Conservation (phyloP, 2,888 invertebrate genomes). For the Imbricaverruca yamaguchii region DNA sequence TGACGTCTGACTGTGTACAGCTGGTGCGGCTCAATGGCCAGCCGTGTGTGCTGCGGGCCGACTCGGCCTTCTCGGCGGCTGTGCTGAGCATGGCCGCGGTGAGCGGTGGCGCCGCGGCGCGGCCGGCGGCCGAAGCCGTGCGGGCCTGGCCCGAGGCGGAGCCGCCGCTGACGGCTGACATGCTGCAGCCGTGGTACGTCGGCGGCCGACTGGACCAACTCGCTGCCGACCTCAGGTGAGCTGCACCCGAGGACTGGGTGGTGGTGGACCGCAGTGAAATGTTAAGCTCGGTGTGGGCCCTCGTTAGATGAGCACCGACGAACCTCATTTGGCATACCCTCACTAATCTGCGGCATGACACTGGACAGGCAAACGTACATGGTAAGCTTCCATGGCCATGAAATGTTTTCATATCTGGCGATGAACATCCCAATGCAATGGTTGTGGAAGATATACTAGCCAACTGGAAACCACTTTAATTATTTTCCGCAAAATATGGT, state of each 20-base stretch:
- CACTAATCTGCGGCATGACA: no score
- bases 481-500: no score
- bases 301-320: constrained; percentile 17
- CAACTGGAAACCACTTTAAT: no score
- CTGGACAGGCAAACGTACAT: no score
- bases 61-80: constrained; percentile 71
- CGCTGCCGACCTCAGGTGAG: constrained; percentile 28
- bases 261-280: no score
- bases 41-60: constrained; percentile 38
- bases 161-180: constrained; percentile 54
- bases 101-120: constrained; percentile 65
- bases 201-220: constrained; percentile 57
- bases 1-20: constrained; percentile 52
- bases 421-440: no score
- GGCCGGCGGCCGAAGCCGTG: constrained; percentile 67
- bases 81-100: constrained; percentile 51
- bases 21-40: constrained; percentile 51
- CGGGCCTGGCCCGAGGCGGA: constrained; percentile 61
- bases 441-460: no score
- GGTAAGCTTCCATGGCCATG: no score
- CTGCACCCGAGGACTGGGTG: constrained; percentile 14
- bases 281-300: constrained; percentile 12
- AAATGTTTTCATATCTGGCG: no score
- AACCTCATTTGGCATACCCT: constrained; percentile 15
- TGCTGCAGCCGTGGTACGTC: constrained; percentile 45